Evolutionary conservation across 1,140 invertebrate genomes (phyloP).

Genomic region (Atopsyche davidsoni): DNA sequence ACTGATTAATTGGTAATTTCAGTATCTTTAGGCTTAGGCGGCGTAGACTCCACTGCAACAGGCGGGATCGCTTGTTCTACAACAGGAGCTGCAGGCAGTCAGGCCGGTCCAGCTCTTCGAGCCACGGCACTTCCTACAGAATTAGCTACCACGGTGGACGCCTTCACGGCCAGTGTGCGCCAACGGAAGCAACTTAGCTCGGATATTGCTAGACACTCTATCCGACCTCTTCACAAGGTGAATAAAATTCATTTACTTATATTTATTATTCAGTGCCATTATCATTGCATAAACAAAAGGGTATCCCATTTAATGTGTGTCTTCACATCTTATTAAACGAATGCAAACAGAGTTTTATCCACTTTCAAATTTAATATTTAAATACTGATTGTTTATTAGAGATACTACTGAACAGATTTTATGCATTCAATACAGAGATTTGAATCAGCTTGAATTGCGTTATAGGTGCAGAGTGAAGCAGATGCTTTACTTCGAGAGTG

Average conservation of each 20-base stretch:
- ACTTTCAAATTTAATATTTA: too few species aligned
- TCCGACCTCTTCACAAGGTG: constrained; percentile 61
- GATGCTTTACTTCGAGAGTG: constrained; percentile 18
- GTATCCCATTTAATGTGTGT: too few species aligned
- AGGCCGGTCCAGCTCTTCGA: constrained; percentile 33
- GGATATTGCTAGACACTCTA: constrained; percentile 69
- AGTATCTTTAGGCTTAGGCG: constrained; percentile 22
- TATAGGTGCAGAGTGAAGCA: constrained; percentile 22
- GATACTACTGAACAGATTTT: too few species aligned
- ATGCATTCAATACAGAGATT: too few species aligned
- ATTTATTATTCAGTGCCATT: too few species aligned
- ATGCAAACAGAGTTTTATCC: too few species aligned
- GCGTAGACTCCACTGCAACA: constrained; percentile 16
- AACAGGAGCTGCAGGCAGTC: constrained; percentile 3
- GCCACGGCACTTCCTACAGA: constrained; percentile 61
- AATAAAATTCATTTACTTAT: constrained; percentile 25
- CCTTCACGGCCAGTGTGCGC: constrained; percentile 73
- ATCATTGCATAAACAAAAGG: too few species aligned
- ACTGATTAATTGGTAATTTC: constrained; percentile 2
- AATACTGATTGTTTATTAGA: too few species aligned
- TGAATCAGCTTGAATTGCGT: too few species aligned
- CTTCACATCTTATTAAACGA: too few species aligned
- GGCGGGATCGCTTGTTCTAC: not conserved
- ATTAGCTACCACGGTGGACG: constrained; percentile 52
- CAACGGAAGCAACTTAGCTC: constrained; percentile 75